Percentiles rank a stretch among this genome's conserved stretches.
phyloP scores from a whole-genome alignment of 2,888 invertebrate genomes.

The Nomada fabriciana region DNA sequence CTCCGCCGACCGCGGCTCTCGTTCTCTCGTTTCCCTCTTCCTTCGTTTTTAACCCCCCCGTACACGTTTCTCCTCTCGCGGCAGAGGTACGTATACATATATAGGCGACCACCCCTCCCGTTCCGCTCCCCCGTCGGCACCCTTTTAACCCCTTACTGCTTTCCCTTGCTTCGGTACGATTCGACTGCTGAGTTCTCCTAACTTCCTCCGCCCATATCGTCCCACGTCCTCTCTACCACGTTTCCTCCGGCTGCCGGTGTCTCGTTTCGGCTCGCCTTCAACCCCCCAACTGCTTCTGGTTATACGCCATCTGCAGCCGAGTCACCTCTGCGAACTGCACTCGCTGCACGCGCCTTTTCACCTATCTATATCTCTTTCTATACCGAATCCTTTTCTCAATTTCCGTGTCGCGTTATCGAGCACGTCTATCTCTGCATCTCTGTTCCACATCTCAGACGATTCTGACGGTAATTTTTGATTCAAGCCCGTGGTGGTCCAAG shows the following conservation, averaged over 20 bases:
- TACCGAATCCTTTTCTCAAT: constrained; percentile 3
- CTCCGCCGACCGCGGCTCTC: not conserved
- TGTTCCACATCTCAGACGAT: not conserved
- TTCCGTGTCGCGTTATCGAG: not conserved
- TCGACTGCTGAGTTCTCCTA: constrained; percentile 38
- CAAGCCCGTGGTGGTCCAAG: not conserved
- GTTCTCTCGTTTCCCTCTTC: constrained; percentile 15
- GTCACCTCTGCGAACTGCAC: constrained; percentile 41
- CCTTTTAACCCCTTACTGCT: constrained; percentile 46
- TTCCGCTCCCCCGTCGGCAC: not conserved
- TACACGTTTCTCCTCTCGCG: not conserved
- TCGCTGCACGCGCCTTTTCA: constrained; percentile 8
- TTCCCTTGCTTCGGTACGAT: constrained; percentile 12
- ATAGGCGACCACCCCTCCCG: not conserved
- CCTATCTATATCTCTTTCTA: not conserved
- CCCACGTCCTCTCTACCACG: not conserved
- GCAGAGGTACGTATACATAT: not conserved
- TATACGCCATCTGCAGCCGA: constrained; percentile 66
- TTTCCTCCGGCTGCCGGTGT: not conserved
- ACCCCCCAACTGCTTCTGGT: constrained; percentile 49
- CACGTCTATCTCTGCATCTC: not conserved
- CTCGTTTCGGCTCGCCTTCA: constrained; percentile 13
- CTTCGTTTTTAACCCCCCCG: constrained; percentile 21
- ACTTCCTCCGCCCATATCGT: not conserved
- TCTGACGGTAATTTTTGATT: not conserved